Base-by-base conservation (phyloP, 2,888 invertebrate species). In the Adela reaumurella region DNA sequence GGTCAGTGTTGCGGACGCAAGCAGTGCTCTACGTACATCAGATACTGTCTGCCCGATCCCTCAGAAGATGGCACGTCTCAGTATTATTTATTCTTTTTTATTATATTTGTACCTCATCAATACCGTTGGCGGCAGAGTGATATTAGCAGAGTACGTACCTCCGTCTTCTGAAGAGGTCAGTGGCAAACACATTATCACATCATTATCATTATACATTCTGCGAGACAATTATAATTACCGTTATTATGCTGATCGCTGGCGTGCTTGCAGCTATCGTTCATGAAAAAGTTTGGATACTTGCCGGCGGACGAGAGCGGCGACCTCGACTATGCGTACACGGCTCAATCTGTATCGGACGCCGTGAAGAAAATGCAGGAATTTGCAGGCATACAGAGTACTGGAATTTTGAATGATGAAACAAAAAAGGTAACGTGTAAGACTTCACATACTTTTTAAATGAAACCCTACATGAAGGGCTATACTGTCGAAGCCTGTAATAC, bases 281-380 rank as follows among this genome's bases (percentile, higher is more conserved):
- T 90, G 82, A 82, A 82, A 60, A 79, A 77, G 53, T 90, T 83
- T 69, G 90, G 90, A 3, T 90, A 90, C 64, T 64, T 90, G 45
- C 74, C 80, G 49, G 82, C 85, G 1, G 81, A 76, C 19, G 67
- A 64, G 44, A 65, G 67, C 1, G 70, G 62, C 1, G 65, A 67
- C 53, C 64, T 81, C 1, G 86, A 83, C 56, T 81, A 82, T 19
- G 67, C 87, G 6, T 87, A 85, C 65, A 83, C 85, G 2, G 76
- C 83, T 55, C 77, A 80, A 48, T 83, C 87, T 2, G 70, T 89
- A 28, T 68, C 81, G 8, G 82, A 83, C 17, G 87, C 86, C 0
- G 74, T 92, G 18, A 82, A 74, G 60, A 81, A 77, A 54, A 77
- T 90, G 67, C 91, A 92, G 65, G 82, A 74, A 56, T 90, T 85